Percentiles rank a stretch among this genome's conserved stretches.
These are phyloP conservation scores for Drosophila merina DNA, from an alignment of 2,888 invertebrate genomes.

Conservation along the genomic window DNA sequence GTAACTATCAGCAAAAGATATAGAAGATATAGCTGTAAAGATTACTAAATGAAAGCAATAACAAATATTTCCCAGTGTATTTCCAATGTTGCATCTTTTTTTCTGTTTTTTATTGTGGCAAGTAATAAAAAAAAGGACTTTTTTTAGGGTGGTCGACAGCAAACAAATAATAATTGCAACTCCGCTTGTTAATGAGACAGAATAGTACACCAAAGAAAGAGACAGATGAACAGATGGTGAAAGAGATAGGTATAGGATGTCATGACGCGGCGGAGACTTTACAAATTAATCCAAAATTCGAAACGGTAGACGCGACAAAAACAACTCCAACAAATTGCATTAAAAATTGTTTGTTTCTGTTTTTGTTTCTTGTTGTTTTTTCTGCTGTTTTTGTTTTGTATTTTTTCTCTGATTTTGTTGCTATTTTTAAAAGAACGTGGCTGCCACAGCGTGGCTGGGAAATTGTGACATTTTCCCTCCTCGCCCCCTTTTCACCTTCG, in stretches of 20 bases:
- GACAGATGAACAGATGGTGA: neutral
- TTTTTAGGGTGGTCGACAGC: constrained; percentile 41
- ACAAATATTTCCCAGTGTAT: too few species aligned
- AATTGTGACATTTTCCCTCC: constrained; percentile 70
- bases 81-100: too few species aligned
- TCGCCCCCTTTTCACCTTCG: constrained; percentile 9
- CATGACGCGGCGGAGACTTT: constrained; percentile 56
- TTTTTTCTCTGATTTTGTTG: constrained; percentile 34
- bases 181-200: neutral
- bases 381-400: constrained; percentile 30
- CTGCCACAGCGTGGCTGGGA: constrained; percentile 49
- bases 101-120: neutral
- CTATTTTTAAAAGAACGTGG: constrained; percentile 64
- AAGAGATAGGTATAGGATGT: constrained; percentile 19
- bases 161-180: constrained; percentile 45
- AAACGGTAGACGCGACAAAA: constrained; percentile 65
- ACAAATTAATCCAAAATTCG: constrained; percentile 78
- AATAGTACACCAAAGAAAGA: neutral
- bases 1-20: too few species aligned
- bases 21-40: too few species aligned
- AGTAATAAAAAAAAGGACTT: constrained; percentile 20
- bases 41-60: too few species aligned
- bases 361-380: constrained; percentile 14
- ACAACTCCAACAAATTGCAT: constrained; percentile 64
- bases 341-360: constrained; percentile 53